phyloP scores from a whole-genome alignment of 1,140 invertebrate genomes.

The Trinorchestia longiramus region DNA sequence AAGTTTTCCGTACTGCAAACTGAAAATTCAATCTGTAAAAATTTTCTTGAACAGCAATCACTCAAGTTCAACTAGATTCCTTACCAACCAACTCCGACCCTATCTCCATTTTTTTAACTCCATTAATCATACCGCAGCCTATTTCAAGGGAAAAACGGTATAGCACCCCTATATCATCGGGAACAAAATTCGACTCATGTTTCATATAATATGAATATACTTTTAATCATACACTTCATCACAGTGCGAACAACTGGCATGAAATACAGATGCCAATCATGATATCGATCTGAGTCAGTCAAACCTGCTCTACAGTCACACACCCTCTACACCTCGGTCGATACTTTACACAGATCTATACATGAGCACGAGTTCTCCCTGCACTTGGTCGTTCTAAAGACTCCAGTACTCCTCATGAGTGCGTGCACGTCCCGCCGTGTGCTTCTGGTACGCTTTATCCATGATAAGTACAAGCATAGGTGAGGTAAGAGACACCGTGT shows the following conservation, averaged over 20 bases:
- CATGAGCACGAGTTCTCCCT: neutral
- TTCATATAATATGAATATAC: neutral
- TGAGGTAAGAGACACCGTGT: neutral
- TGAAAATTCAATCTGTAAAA: too few species aligned
- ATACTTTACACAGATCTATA: neutral
- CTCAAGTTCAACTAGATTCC: neutral
- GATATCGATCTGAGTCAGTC: neutral
- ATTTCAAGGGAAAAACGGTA: neutral
- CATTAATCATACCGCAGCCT: neutral
- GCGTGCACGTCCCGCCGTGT: neutral
- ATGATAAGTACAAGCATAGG: neutral
- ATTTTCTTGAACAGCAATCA: too few species aligned
- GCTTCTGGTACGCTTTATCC: neutral
- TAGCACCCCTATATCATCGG: neutral
- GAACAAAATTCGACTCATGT: neutral
- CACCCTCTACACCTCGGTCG: neutral
- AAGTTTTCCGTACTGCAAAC: too few species aligned
- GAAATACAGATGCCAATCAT: neutral
- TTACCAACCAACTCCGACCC: too few species aligned
- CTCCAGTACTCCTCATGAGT: neutral
- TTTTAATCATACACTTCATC: neutral
- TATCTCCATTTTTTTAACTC: too few species aligned
- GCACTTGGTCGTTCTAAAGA: neutral
- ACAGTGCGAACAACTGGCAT: neutral
- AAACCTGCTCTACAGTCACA: neutral